Evolutionary conservation across 2,797 vertebrate species (phyloP), one percentile per base, ranked within the genome.

Genomic region (Smutsia gigantea): DNA sequence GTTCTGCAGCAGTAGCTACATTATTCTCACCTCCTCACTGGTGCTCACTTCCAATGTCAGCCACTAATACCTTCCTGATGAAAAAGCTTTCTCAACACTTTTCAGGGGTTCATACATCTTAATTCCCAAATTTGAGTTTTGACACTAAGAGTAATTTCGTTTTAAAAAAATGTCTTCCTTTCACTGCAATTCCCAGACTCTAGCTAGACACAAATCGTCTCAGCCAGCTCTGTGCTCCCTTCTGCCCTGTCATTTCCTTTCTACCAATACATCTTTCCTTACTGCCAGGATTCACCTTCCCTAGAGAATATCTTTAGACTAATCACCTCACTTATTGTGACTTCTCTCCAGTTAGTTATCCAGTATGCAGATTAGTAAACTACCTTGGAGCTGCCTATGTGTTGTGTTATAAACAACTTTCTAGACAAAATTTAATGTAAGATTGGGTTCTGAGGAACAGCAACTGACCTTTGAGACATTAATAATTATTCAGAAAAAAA

Each of bases 351-450:
- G 10, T 53, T 90, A n/a, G 37, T 51, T 42, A 71, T 29, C 55
- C 3, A 15, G 7, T 29, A 13, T 51, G 5, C 34, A 68, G 31
- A 55, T 46, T 46, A 46, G 49, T 71, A 79, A 34, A n/a, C 61
- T 77, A n/a, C 29, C 14, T 27, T 82, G 34, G 7, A 55, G 37
- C 64, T 75, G 64, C 29, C 86, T n/a, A 4, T 3, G 23, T 55
- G 37, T 59, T 34, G 17, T 31, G 21, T n/a, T 69, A 18, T 34
- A 82, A 49, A 66, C 5, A 55, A 12, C 86, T 86, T 96, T 90
- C 27, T 63, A 49, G 12, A 53, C 23, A 21, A 90, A 21, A 17
- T 27, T 81, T 55, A 31, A 53, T 69, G 42, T 51, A 37, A 82
- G 10, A 64, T 14, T 77, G 37, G 7, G 17, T n/a, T 66, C 39